Conservation (phyloP, 2,888 invertebrate genomes). For the Ochropleura plecta region DNA sequence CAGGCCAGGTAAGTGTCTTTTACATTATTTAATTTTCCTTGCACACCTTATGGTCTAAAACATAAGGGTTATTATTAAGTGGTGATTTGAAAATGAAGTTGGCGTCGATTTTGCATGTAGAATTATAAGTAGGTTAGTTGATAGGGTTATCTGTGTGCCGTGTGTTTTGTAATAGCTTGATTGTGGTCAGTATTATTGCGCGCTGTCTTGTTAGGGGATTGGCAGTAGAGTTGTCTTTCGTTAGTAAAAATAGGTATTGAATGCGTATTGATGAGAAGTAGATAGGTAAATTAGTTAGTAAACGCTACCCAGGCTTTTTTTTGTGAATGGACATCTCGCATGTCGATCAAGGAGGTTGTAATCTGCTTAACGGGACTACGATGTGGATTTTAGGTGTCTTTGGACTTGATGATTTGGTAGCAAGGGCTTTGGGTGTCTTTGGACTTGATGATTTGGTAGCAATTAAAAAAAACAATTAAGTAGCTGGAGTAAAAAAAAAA, state of each 20-base stretch:
- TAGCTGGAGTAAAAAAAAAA: background rate
- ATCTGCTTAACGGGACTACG: no score
- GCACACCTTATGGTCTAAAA: background rate
- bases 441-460: background rate
- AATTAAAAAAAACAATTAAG: background rate
- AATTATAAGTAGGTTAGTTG: constrained; percentile 43
- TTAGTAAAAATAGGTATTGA: background rate
- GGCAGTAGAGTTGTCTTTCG: background rate
- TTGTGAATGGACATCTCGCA: background rate
- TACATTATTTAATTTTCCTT: constrained; percentile 17
- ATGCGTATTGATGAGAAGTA: background rate
- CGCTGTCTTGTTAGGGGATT: constrained; percentile 3
- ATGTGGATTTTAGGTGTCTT: background rate
- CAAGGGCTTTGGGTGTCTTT: background rate
- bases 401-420: background rate
- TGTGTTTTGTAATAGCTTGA: constrained; percentile 24
- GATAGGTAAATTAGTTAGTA: background rate
- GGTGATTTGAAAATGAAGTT: constrained; percentile 26
- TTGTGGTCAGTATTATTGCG: constrained; percentile 10
- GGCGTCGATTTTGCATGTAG: constrained; percentile 29
- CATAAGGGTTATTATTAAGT: constrained; percentile 21
- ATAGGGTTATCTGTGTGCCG: constrained; percentile 35
- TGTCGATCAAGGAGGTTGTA: no score
- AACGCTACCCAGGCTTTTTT: background rate
- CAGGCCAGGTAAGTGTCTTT: constrained; percentile 79